Base-by-base conservation (phyloP, 1,140 invertebrate genomes). In the Drosophila sp. region DNA sequence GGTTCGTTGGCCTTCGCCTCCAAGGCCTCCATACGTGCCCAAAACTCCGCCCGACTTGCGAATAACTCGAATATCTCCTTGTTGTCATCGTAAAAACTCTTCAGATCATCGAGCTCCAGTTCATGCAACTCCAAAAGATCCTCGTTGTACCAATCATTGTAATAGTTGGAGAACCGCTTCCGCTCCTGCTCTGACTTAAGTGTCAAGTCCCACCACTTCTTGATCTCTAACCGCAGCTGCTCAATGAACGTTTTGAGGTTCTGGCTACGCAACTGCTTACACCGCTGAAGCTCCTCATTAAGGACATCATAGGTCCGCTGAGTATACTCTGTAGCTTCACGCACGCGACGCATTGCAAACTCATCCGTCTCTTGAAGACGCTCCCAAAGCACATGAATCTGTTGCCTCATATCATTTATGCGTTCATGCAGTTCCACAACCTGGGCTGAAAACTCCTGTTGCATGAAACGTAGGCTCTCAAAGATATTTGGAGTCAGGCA, bases 41-140 rank as follows among this genome's bases (percentile, higher is more conserved):
- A 96, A 0, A 96, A 84, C 21, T 94, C 92, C 41, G 94, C 92
- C 14, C 94, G 93, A 43, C 94, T 93, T 4, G 93, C 84, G 7
- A 96, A 91, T n/a, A 95, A 76, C 21, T 95, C 93, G 73, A 94
- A 95, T 14, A 96, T 94, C 61, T 93, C 94, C 92, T 94, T 93
- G 77, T 97, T 94, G 0, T 94, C 92, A 66, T 95, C 93, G 84
- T 96, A 96, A 84, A 94, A 95, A 14, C 92, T 93, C 56, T 94
- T 94, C 21, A 96, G 92, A 84, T 94, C 94, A 32, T 94, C 92
- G 2, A 96, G 92, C 91, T 97, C 96, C 7, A 94, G 79, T 87
- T 97, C 96, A 89, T 97, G 96, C 4, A 95, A 79, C 11, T 94
- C 94, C 9, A 97, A 92, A 0, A 96, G 92, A 81, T 96, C 95